Conservation (phyloP, 2,113 vertebrate genomes). For the Nibea albiflora region DNA sequence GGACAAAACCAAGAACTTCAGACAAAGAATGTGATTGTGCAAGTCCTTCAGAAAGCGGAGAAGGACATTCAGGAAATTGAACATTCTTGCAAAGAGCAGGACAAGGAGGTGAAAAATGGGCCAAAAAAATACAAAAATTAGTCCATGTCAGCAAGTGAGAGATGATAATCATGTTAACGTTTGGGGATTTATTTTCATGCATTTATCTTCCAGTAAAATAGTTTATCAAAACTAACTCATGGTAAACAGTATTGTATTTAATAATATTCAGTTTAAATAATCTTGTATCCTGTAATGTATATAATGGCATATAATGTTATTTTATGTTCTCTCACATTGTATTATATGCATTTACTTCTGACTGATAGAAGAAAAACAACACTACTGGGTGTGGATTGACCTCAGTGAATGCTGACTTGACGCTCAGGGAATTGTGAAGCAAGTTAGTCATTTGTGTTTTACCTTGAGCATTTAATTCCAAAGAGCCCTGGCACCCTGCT, state of each 20-base stretch:
- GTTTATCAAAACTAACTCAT: neutral
- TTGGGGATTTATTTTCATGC: neutral
- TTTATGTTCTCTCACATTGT: slow-evolving; percentile 5
- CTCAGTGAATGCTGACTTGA: slow-evolving; percentile 8
- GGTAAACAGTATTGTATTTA: neutral
- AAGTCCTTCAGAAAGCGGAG: slow-evolving; percentile 66
- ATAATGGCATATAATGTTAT: neutral
- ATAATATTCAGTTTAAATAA: neutral
- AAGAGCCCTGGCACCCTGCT: slow-evolving; percentile 28
- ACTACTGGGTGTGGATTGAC: neutral
- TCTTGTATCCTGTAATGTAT: neutral
- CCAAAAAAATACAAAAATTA: slow-evolving; percentile 26
- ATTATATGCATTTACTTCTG: neutral
- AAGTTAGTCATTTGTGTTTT: slow-evolving; percentile 16
- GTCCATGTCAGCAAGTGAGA: neutral
- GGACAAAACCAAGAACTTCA: slow-evolving; percentile 26
- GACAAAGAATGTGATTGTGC: slow-evolving; percentile 25
- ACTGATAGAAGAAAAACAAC: neutral
- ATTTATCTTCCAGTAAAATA: neutral
- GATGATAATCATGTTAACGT: neutral
- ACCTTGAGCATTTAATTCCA: slow-evolving; percentile 33
- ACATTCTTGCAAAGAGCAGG: slow-evolving; percentile 6
- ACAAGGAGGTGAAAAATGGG: slow-evolving; percentile 31
- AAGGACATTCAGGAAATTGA: slow-evolving; percentile 60
- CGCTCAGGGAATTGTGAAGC: slow-evolving; percentile 39